A percentile compares a stretch with the other conserved stretches of the same genome.
Conservation (phyloP, 2,888 invertebrate genomes). For the Lasioglossum vierecki region DNA sequence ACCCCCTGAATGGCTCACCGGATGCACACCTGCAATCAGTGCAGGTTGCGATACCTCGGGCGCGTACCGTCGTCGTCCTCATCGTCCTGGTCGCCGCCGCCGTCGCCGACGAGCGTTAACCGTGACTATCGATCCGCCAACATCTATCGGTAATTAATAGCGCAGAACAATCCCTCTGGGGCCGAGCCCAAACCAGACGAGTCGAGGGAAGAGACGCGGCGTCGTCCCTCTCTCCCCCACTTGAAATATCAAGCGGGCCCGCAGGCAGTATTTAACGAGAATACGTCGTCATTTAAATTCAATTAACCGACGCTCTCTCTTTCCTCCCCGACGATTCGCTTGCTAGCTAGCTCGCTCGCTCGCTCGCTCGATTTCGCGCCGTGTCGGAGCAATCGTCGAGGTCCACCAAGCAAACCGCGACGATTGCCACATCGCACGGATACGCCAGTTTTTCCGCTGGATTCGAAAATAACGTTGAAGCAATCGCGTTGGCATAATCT, state of each 20-base stretch:
- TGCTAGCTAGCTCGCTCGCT: background rate
- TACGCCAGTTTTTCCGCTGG: constrained; percentile 63
- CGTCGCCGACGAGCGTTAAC: background rate
- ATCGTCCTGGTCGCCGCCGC: background rate
- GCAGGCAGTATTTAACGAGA: constrained; percentile 53
- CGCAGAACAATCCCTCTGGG: constrained; percentile 33
- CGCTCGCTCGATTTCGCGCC: constrained; percentile 43
- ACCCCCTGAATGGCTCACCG: constrained; percentile 70
- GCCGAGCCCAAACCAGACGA: constrained; percentile 28
- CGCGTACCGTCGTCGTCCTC: constrained; percentile 34
- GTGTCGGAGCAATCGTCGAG: constrained; percentile 53
- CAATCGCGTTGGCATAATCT: constrained; percentile 50
- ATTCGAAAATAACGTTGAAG: constrained; percentile 66
- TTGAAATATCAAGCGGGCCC: constrained; percentile 47
- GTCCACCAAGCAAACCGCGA: constrained; percentile 65
- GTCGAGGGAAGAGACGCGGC: background rate
- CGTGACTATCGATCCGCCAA: constrained; percentile 29
- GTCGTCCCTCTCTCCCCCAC: constrained; percentile 10
- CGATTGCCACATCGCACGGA: constrained; percentile 60
- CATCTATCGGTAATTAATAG: constrained; percentile 59
- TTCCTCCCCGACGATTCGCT: constrained; percentile 1
- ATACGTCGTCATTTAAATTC: constrained; percentile 55
- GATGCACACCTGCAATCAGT: constrained; percentile 74
- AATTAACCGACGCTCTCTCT: constrained; percentile 53
- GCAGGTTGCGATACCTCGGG: constrained; percentile 62